A percentile compares a stretch with the other conserved stretches of the same genome.
Evolutionary conservation across 2,113 vertebrate genomes (phyloP).

Genomic region (Pelmatolapia mariae): DNA sequence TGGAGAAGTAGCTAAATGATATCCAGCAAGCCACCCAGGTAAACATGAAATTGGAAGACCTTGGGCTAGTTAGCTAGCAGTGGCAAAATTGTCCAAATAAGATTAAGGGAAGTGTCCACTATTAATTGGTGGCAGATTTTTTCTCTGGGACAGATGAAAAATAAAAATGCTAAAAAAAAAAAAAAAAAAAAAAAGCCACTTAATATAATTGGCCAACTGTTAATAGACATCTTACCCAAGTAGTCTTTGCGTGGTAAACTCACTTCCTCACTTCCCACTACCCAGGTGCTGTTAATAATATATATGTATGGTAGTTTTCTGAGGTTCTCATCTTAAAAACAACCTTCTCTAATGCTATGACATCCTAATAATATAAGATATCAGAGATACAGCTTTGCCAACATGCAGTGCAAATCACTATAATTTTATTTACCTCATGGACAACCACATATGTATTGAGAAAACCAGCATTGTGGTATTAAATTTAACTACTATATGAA

Average conservation of each 20-base stretch:
- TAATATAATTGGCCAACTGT: background rate
- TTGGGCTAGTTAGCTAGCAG: background rate
- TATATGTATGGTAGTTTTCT: background rate
- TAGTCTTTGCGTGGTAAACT: background rate
- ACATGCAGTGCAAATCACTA: background rate
- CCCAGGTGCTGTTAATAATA: background rate
- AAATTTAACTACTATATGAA: background rate
- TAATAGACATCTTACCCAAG: background rate
- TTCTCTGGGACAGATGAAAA: background rate
- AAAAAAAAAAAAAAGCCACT: background rate
- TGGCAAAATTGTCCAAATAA: background rate
- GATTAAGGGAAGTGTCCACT: background rate
- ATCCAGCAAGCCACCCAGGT: background rate
- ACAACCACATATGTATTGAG: background rate
- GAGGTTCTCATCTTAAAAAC: background rate
- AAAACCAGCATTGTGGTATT: background rate
- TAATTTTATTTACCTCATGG: background rate
- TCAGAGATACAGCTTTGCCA: background rate
- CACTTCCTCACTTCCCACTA: background rate
- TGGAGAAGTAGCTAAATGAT: background rate
- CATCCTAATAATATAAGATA: background rate
- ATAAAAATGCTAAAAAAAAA: background rate
- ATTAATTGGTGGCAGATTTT: background rate
- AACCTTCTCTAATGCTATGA: background rate
- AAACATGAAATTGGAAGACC: background rate